Conservation (phyloP, 2,113 vertebrate genomes). For the Mobula hypostoma region DNA sequence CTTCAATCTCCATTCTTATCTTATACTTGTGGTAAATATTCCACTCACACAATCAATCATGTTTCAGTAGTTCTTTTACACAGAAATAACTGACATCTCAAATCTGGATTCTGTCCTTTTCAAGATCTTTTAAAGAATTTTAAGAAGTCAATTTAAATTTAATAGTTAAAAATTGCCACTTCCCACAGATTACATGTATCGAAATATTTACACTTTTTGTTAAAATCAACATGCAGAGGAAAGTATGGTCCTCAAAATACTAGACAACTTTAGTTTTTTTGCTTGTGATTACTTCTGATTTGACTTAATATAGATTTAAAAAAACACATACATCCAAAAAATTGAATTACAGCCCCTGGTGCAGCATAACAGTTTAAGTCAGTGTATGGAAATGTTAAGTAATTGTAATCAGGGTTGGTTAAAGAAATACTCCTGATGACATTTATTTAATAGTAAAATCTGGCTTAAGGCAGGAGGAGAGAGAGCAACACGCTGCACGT, state of each 20-base stretch:
- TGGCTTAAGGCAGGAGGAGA: not conserved
- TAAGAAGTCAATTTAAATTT: not conserved
- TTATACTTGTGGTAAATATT: not conserved
- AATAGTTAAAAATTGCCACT: not conserved
- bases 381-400: not conserved
- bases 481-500: no score
- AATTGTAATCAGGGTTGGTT: not conserved
- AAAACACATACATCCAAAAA: not conserved
- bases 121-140: not conserved
- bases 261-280: not conserved
- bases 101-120: no score
- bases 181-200: not conserved
- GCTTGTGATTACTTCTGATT: not conserved
- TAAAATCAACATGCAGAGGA: not conserved
- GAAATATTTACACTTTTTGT: not conserved
- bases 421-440: not conserved
- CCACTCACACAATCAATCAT: not conserved
- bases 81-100: no score
- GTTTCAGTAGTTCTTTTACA: not conserved
- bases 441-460: not conserved
- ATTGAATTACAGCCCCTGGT: not conserved
- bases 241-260: not conserved
- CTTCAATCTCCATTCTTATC: not conserved
- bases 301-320: not conserved
- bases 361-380: no score